phyloP scores from a whole-genome alignment of 1,140 invertebrate species.

The Sesamia nonagrioides region DNA sequence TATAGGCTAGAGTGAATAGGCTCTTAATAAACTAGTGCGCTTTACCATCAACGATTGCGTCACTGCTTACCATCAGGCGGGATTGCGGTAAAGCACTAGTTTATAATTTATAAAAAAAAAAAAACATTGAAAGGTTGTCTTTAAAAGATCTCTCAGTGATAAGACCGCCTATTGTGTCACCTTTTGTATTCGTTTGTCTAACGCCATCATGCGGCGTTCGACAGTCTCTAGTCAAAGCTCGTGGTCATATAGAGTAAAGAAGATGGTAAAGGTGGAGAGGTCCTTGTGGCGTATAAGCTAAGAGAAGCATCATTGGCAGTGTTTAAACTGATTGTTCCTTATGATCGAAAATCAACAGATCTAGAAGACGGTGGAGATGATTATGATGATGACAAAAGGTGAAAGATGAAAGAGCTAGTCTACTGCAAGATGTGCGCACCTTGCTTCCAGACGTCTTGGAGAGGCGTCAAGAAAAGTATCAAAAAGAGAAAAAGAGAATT shows the following conservation, averaged over 20 bases:
- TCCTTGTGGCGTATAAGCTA: conserved; percentile 72
- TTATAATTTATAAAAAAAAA: too few species aligned
- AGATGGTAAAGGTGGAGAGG: conserved; percentile 64
- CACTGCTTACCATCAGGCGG: too few species aligned
- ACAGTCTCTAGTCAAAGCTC: too few species aligned
- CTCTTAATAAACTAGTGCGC: too few species aligned
- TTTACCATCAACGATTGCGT: too few species aligned
- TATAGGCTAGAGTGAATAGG: too few species aligned
- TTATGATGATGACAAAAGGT: conserved; percentile 59
- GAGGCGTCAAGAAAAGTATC: conserved; percentile 59
- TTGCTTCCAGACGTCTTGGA: conserved; percentile 75
- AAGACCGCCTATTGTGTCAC: too few species aligned
- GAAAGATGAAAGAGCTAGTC: conserved; percentile 67
- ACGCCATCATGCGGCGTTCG: too few species aligned
- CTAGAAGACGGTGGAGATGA: conserved; percentile 27
- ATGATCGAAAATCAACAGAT: conserved; percentile 22
- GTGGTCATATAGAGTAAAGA: conserved; percentile 67
- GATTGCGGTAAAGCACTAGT: too few species aligned
- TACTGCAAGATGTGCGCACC: conserved; percentile 68
- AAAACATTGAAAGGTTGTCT: too few species aligned
- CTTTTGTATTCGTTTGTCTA: too few species aligned
- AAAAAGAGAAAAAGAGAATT: conserved; percentile 60
- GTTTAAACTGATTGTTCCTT: conserved; percentile 65
- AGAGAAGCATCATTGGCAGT: conserved; percentile 61
- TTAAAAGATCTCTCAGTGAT: too few species aligned